Base-by-base conservation (phyloP, 1,140 invertebrate species). In the Hyphantria cunea region DNA sequence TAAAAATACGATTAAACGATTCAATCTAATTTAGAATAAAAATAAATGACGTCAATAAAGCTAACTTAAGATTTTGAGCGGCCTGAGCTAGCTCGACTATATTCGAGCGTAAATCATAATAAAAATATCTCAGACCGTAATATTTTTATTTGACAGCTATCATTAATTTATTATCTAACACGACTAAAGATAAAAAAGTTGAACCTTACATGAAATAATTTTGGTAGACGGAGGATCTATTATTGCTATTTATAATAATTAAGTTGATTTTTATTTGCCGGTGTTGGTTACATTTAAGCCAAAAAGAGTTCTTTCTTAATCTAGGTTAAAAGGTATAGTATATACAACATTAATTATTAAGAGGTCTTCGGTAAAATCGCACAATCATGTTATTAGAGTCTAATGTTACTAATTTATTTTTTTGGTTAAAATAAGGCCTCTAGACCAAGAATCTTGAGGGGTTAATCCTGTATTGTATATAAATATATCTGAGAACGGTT, bases 111-210 rank as follows among this genome's bases (percentile, higher is more conserved):
- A 59, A 51, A 60, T 60, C 56, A 60, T 51, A 51, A 60, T 60
- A 60, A 44, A 13, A 8, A 0, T 25, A 14, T 15, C 47, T 10
- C 37, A 32, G 13, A 13, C 17, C 37, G n/a, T 60, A 51, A 60
- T 60, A 60, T 37, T 51, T 42, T 60, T 60, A 60, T 60, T 60
- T 60, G 56, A 51, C 56, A 34, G 56, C 56, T 42, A 51, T 50
- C 56, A 60, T 51, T 60, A 17, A 60, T 60, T 60, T 60, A 51
- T 60, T 47, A 51, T 17, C 50, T 34, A 60, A 51, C 48, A 17
- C 41, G 31, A 10, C 47, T 10, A 42, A 60, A 45, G 48, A 49
- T 49, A 60, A 60, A 60, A 60, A 37, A 37, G 17, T 60, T 34
- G 49, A 59, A 34, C 55, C 15, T 50, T 50, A 60, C 48, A 60